Base-by-base conservation (phyloP, 2,888 invertebrate species). In the Volucella inflata region DNA sequence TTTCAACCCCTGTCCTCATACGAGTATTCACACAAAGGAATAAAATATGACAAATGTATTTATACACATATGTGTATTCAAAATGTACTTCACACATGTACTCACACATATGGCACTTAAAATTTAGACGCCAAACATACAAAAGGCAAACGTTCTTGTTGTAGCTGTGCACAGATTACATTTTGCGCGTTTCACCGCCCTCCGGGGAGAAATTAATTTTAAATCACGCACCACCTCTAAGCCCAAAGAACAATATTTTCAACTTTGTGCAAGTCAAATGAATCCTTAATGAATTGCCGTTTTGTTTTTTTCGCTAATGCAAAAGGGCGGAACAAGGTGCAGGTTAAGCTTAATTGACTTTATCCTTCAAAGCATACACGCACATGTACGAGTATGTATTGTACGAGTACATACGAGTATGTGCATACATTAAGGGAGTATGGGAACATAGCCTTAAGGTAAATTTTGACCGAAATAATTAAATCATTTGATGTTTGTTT, bases 251-350 rank as follows among this genome's bases (percentile, higher is more conserved):
- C 72, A 81, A 76, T 85, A 76, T 85, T 81, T 72, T 76, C 75
- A 85, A 62, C 75, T 65, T 71, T 80, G 76, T 80, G 80, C 84
- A 76, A 76, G 80, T 65, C 76, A 81, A 85, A 85, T 85, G 85
- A 85, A 85, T 85, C 81, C 76, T 55, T 85, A 85, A 85, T 85
- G 85, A 85, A 85, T 85, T 65, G 85, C 21, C 67, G 36, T 38
- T 74, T 68, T 68, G 50, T 72, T 50, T 65, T n/a, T 21, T 42
- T 14, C n/a, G 46, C 46, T n/a, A 14, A 46, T 46, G n/a, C 44
- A 38, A 16, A 46, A 17, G 65, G 12, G 46, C 55, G 21, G 16
- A 6, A 30, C 50, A 12, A 36, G 62, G 40, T 70, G 44, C 60
- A 38, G 57, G 70, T 55, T 50, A 30, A 42, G 59, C 57, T 36